Conservation (phyloP, 2,888 invertebrate species). For the Leptinotarsa rubiginosa region DNA sequence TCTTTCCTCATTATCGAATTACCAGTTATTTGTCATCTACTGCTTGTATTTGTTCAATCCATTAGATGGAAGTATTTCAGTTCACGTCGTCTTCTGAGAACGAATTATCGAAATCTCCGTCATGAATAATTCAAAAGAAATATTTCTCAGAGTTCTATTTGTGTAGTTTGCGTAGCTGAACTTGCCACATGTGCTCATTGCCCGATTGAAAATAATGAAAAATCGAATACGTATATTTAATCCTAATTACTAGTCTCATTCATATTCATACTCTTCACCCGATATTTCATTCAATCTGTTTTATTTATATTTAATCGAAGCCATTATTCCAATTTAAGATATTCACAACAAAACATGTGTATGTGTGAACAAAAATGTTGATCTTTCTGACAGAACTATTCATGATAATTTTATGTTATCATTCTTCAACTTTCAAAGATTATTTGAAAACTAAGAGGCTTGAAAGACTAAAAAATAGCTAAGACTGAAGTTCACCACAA, state of each 20-base stretch:
- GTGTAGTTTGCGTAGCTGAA: not conserved
- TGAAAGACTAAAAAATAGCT: too few species aligned
- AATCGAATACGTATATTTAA: not conserved
- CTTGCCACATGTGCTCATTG: not conserved
- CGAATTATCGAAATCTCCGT: conserved; percentile 13
- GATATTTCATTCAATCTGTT: too few species aligned
- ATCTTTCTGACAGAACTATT: too few species aligned
- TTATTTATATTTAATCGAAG: too few species aligned
- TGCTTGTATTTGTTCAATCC: conserved; percentile 6
- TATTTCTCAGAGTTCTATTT: conserved; percentile 11
- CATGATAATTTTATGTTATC: too few species aligned
- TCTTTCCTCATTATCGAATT: conserved; percentile 8
- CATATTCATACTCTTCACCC: too few species aligned
- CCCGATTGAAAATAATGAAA: not conserved
- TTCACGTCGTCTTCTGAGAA: conserved; percentile 13
- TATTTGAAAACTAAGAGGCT: too few species aligned
- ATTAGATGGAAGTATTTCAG: not conserved
- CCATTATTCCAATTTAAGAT: too few species aligned
- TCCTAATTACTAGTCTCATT: not conserved
- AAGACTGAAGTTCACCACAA: too few species aligned
- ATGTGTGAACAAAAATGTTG: too few species aligned
- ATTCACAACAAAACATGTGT: too few species aligned
- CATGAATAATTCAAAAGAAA: conserved; percentile 8
- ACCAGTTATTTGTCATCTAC: conserved; percentile 7
- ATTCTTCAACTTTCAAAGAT: too few species aligned